Evolutionary conservation across 2,797 vertebrate genomes (phyloP).

Genomic region (Melanotaenia maccullochi): DNA sequence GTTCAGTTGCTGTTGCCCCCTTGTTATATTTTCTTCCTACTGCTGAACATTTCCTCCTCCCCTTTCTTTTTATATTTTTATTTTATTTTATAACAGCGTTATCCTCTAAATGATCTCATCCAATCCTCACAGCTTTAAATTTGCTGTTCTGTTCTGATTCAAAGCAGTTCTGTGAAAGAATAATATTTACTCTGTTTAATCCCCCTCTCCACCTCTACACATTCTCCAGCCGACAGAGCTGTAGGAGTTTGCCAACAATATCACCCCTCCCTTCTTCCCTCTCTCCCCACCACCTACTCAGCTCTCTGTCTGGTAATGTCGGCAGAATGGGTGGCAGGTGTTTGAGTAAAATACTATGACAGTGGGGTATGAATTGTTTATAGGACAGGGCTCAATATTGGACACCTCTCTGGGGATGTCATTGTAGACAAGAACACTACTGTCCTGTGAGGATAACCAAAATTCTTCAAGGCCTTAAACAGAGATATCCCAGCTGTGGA

Average conservation of each 20-base stretch:
- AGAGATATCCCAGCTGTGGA: constrained; percentile 37
- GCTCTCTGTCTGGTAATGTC: constrained; percentile 16
- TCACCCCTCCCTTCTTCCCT: constrained; percentile 58
- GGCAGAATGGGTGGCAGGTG: constrained; percentile 56
- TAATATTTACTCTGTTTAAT: constrained; percentile 76
- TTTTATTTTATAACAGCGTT: constrained; percentile 15
- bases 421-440: constrained; percentile 5
- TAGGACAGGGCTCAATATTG: neutral
- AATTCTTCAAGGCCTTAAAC: constrained; percentile 12
- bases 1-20: constrained; percentile 2
- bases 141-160: constrained; percentile 49
- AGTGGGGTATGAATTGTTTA: constrained; percentile 8
- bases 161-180: constrained; percentile 63
- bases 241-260: constrained; percentile 69
- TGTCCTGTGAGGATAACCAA: constrained; percentile 11
- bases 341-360: constrained; percentile 28
- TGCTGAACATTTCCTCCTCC: neutral
- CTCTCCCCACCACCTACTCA: constrained; percentile 29
- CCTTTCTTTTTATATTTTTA: constrained; percentile 15
- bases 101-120: constrained; percentile 67
- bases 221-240: constrained; percentile 61
- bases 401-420: neutral
- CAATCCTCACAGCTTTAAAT: constrained; percentile 46
- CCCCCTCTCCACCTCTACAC: constrained; percentile 62
- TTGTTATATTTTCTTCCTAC: constrained; percentile 25